These are phyloP conservation scores for Salpingus planirostris DNA, from an alignment of 2,888 invertebrate species.

Conservation along the genomic window DNA sequence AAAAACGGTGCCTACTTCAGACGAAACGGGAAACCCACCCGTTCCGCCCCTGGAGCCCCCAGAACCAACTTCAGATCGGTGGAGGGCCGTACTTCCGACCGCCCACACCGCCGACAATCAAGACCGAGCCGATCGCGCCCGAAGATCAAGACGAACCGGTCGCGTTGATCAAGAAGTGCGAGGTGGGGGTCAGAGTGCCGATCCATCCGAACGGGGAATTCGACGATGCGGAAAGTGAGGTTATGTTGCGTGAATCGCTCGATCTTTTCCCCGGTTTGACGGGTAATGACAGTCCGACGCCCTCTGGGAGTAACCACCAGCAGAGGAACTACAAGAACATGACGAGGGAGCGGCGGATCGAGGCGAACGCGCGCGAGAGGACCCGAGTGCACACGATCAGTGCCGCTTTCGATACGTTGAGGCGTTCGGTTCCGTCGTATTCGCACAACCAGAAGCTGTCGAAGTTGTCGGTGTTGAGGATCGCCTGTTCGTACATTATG, in stretches of 20 bases:
- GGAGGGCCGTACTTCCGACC: slow-evolving; percentile 29
- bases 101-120: slow-evolving; percentile 30
- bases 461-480: slow-evolving; percentile 83
- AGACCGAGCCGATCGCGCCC: slow-evolving; percentile 8
- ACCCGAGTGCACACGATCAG: slow-evolving; percentile 93
- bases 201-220: slow-evolving; percentile 28
- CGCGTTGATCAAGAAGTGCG: slow-evolving; percentile 26
- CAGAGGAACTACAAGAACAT: slow-evolving; percentile 92
- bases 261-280: slow-evolving; percentile 31
- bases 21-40: slow-evolving; percentile 37
- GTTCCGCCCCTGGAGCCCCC: slow-evolving; percentile 59
- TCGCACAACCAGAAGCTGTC: slow-evolving; percentile 90
- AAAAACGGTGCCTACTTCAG: slow-evolving; percentile 60
- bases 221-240: slow-evolving; percentile 28
- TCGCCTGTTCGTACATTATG: slow-evolving; percentile 89
- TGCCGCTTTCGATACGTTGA: slow-evolving; percentile 85
- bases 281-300: no score
- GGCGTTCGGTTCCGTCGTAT: slow-evolving; percentile 79
- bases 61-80: slow-evolving; percentile 10
- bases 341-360: slow-evolving; percentile 86
- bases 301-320: slow-evolving; percentile 36
- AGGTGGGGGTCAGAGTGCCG: slow-evolving; percentile 25
- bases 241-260: slow-evolving; percentile 27
- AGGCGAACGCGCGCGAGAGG: slow-evolving; percentile 88
- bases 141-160: slow-evolving; percentile 26